phyloP scores from a whole-genome alignment of 2,797 vertebrate genomes.

The Percopsis omiscomaycus region DNA sequence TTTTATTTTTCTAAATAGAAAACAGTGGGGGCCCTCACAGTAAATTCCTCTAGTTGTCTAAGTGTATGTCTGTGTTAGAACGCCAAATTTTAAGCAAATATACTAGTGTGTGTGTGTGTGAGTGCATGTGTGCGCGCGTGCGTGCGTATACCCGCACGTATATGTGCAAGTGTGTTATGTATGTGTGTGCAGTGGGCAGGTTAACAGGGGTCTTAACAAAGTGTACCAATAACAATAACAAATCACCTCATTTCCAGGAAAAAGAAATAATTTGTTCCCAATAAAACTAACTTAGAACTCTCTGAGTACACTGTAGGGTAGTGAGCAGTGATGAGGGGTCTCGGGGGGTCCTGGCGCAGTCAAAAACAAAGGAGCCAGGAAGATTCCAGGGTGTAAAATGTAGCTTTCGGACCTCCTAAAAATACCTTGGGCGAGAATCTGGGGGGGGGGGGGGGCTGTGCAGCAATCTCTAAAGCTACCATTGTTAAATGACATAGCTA shows the following conservation, averaged over 20 bases:
- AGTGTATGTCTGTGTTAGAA: constrained; percentile 35
- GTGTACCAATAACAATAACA: constrained; percentile 52
- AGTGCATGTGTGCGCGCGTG: neutral
- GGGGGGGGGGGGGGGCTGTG: too few relatives aligned
- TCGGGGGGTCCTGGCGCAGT: constrained; percentile 36
- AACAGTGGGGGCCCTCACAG: constrained; percentile 47
- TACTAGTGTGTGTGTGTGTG: constrained; percentile 22
- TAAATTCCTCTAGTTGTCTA: constrained; percentile 57
- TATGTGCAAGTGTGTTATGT: constrained; percentile 17
- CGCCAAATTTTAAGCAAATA: constrained; percentile 41
- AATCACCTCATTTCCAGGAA: constrained; percentile 66
- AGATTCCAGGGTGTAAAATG: constrained; percentile 51
- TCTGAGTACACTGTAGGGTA: constrained; percentile 41
- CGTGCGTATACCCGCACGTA: constrained; percentile 1
- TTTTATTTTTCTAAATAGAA: constrained; percentile 45
- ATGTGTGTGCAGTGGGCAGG: constrained; percentile 33
- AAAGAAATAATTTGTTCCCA: constrained; percentile 71
- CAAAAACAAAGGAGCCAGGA: constrained; percentile 53
- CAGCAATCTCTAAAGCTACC: too few relatives aligned
- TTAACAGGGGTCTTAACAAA: constrained; percentile 57
- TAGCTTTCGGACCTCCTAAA: constrained; percentile 34
- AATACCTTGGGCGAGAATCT: neutral
- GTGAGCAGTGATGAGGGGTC: constrained; percentile 20
- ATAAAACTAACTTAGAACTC: constrained; percentile 63
- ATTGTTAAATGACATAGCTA: too few relatives aligned